Evolutionary conservation across 2,888 invertebrate genomes (phyloP), one percentile per base, ranked within the genome.

Genomic region (Epirrita christyi): DNA sequence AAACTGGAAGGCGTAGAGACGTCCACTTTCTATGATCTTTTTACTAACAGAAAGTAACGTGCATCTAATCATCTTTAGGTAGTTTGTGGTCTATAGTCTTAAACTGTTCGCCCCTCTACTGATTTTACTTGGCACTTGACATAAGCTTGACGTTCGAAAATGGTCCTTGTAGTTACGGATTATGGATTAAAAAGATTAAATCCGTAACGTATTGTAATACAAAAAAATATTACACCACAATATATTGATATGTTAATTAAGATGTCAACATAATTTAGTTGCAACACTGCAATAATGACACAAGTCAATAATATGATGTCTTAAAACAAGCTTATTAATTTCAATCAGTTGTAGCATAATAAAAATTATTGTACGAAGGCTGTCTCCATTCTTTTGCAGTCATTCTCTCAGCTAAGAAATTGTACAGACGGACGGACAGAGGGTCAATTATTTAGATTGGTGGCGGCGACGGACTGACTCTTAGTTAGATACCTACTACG

Each of bases 401-500:
- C 72, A 21, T 21, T 21, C 21, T 21, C 21, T 21, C 76, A 48
- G 59, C 57, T 69, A 78, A 82, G 81, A 81, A 80, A 76, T 81
- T 83, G 84, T 83, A 83, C 76, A 86, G 84, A 80, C 80, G 73
- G 76, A 78, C 81, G 87, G 88, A 83, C 88, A 85, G 80, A 80
- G 87, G 83, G 88, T 89, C 92, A 92, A 92, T 92, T 91, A 92
- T 92, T 92, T 91, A 92, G 92, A 92, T 92, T 91, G 92, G 87
- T 78, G 81, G 81, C 84, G 86, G 81, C 87, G 88, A 73, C 81
- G 74, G 72, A 72, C 65, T 69, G 76, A 71, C 72, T 72, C 63
- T 36, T 36, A 36, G 36, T 6, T 72, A 70, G 63, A 66, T 75
- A 75, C 75, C 72, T 71, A 74, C 73, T 78, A 79, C 80, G 82